A percentile compares a stretch with the other conserved stretches of the same genome.
phyloP scores from a whole-genome alignment of 2,888 invertebrate species.

The Nephrotoma guestfalica region DNA sequence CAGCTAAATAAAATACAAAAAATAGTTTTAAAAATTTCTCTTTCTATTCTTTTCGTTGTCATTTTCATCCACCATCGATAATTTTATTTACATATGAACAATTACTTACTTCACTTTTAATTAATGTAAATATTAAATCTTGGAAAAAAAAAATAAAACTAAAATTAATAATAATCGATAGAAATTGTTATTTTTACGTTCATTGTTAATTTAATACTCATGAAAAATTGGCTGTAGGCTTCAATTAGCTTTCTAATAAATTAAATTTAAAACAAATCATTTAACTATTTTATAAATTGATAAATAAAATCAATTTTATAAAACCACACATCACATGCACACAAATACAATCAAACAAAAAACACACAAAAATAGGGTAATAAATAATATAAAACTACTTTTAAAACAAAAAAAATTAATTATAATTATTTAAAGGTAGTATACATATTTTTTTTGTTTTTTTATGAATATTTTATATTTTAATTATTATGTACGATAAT shows the following conservation, averaged over 20 bases:
- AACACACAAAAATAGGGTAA: neutral
- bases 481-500: neutral
- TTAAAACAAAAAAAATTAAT: neutral
- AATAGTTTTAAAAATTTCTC: neutral
- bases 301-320: neutral
- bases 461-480: neutral
- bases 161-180: neutral
- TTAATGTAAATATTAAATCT: neutral
- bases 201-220: neutral
- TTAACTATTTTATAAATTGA: neutral
- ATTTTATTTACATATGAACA: neutral
- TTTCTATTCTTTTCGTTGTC: neutral
- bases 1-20: conserved; percentile 8
- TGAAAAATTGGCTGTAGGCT: neutral
- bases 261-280: neutral
- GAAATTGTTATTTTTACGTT: neutral
- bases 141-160: neutral
- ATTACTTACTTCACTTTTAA: neutral
- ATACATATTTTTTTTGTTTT: neutral
- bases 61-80: neutral
- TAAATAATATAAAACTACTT: neutral
- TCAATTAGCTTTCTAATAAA: neutral
- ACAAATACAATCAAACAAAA: neutral
- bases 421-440: neutral
- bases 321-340: neutral